Base-by-base conservation (phyloP, 2,888 invertebrate genomes). In the Chloromyia formosa region DNA sequence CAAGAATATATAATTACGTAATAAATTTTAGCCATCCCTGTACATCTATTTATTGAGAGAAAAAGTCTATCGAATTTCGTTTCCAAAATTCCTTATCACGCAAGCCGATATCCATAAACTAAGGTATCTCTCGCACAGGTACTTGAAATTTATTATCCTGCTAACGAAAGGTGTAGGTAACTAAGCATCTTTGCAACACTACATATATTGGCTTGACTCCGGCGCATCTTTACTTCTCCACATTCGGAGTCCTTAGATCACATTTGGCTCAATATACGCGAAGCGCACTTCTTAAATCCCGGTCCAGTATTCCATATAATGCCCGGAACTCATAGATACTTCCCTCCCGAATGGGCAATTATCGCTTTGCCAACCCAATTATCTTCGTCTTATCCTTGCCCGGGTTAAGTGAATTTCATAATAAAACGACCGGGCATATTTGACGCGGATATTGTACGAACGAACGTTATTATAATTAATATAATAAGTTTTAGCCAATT, bases 381-480 rank as follows among this genome's bases (percentile, higher is more conserved):
- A 73, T 73, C 45, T 40, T 20, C 56, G 61, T 73, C 73, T 23
- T 61, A 61, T 73, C 49, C 73, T 14, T 45, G 5, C 22, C 27
- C 7, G 42, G 66, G 45, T 42, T 73, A 73, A 73, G 61, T 73
- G 73, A 73, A 73, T 73, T 73, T 49, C 56, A 61, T 61, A 45
- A 73, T 73, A 49, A 23, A 16, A n/a, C 45, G 40, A 58, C 20
- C 27, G 27, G 27, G 42, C 71, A 42, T 58, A 71, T 71, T 71
- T 71, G 71, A 71, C 40, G n/a, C n/a, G 58, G 71, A 56, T 71
- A 71, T 71, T 71, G 58, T 49, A 23, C 22, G 73, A 49, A 23
- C 73, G 61, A 49, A 23, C 73, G 61, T 61, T 73, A 60, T 61
- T 61, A 73, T 73, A 73, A 73, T 73, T 73, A 73, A 73, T 73